Percentiles rank a stretch among this genome's conserved stretches.
phyloP scores from a whole-genome alignment of 2,113 vertebrate species.

The Egretta garzetta region DNA sequence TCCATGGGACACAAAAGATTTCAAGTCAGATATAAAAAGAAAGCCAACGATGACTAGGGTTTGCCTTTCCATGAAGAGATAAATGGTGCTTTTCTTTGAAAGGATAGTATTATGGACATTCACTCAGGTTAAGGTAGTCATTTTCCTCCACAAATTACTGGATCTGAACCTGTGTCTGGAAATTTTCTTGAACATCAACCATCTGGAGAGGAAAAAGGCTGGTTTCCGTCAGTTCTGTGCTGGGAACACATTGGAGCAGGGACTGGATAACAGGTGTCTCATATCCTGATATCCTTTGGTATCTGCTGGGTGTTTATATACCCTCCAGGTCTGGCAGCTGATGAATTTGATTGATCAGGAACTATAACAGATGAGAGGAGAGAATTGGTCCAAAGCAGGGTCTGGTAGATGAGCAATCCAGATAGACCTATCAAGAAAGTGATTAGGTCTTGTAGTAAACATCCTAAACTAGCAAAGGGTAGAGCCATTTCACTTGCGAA shows the following conservation, averaged over 20 bases:
- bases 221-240: neutral
- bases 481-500: neutral
- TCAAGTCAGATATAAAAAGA: neutral
- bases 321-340: neutral
- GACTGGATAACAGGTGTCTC: neutral
- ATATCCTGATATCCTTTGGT: neutral
- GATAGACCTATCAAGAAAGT: neutral
- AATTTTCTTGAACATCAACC: neutral
- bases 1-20: neutral
- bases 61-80: neutral
- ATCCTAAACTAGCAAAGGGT: neutral
- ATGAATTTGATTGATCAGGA: neutral
- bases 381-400: neutral
- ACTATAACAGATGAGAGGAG: neutral
- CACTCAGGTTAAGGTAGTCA: neutral
- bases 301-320: neutral
- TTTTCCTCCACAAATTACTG: neutral
- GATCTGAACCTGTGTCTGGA: neutral
- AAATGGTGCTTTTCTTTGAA: neutral
- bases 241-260: neutral
- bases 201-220: neutral
- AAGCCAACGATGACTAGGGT: neutral
- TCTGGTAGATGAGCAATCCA: neutral
- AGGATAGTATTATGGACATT: neutral
- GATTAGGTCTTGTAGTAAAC: neutral